Evolutionary conservation across 2,113 vertebrate genomes (phyloP).

Genomic region (Hippolais icterina): DNA sequence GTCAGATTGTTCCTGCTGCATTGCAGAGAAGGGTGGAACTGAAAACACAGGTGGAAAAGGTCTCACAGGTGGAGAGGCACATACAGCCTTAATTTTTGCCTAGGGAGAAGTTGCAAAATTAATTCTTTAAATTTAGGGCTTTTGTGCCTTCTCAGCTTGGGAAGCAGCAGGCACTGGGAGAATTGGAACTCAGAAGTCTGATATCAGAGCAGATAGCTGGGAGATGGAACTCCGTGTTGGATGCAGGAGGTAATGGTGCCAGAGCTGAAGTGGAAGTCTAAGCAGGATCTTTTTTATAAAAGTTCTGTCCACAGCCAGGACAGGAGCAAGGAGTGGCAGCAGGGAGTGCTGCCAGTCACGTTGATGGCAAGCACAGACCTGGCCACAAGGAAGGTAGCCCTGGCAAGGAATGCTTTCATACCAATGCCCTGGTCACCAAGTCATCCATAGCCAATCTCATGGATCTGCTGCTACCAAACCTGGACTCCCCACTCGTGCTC

Average conservation of each 20-base stretch:
- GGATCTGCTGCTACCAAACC: neutral
- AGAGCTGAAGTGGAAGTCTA: neutral
- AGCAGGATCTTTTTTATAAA: neutral
- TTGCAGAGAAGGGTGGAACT: neutral
- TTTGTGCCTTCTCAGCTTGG: neutral
- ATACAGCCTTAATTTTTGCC: neutral
- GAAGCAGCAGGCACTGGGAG: neutral
- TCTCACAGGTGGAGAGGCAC: neutral
- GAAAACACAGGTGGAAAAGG: neutral
- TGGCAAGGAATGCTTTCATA: neutral
- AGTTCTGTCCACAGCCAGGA: neutral
- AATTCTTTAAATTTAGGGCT: neutral
- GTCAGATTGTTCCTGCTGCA: neutral
- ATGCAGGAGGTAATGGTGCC: neutral
- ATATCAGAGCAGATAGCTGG: neutral
- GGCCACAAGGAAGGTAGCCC: neutral
- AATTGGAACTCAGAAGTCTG: neutral
- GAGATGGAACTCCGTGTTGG: rapidly evolving
- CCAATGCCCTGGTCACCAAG: neutral
- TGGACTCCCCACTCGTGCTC: neutral
- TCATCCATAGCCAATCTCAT: rapidly evolving
- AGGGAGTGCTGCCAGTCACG: neutral
- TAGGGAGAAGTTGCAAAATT: neutral
- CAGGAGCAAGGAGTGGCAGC: neutral
- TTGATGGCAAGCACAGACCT: neutral